Base-by-base conservation (phyloP, 1,140 invertebrate genomes). In the Oryzaephilus surinamensis region DNA sequence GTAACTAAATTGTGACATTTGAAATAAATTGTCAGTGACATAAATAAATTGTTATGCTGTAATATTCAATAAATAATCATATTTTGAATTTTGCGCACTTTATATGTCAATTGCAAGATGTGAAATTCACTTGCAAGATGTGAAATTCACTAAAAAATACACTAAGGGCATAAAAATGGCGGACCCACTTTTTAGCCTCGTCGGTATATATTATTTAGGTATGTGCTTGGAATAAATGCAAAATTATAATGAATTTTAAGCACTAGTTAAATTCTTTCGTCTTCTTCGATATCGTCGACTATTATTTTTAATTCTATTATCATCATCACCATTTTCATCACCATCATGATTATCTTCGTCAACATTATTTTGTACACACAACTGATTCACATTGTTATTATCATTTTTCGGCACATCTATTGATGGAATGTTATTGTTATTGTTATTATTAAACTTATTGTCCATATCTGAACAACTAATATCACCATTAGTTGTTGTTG, bases 11-110 rank as follows among this genome's bases (percentile, higher is more conserved):
- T 35, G 19, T n/a, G n/a, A n/a, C n/a, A n/a, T n/a, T n/a, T n/a
- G n/a, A n/a, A n/a, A n/a, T n/a, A n/a, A n/a, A n/a, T n/a, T n/a
- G n/a, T n/a, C n/a, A n/a, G n/a, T n/a, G n/a, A n/a, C n/a, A n/a
- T n/a, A n/a, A n/a, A n/a, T 16, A 35, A 21, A 26, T 35, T 35
- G 15, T 35, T 35, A 35, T 24, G 21, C 15, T 35, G 21, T 23
- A n/a, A n/a, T n/a, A n/a, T n/a, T n/a, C 34, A 27, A 28, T 28
- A 20, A 20, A 20, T 20, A 20, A 20, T 20, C 8, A 20, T 5
- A 20, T n/a, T n/a, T n/a, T n/a, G n/a, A n/a, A n/a, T n/a, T n/a
- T n/a, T n/a, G n/a, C n/a, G n/a, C n/a, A n/a, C n/a, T n/a, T n/a
- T n/a, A n/a, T n/a, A n/a, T n/a, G 8, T 20, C 19, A 20, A 20